A percentile compares a stretch with the other conserved stretches of the same genome.
phyloP scores from a whole-genome alignment of 1,140 invertebrate species.

The Phymastichus coffea region DNA sequence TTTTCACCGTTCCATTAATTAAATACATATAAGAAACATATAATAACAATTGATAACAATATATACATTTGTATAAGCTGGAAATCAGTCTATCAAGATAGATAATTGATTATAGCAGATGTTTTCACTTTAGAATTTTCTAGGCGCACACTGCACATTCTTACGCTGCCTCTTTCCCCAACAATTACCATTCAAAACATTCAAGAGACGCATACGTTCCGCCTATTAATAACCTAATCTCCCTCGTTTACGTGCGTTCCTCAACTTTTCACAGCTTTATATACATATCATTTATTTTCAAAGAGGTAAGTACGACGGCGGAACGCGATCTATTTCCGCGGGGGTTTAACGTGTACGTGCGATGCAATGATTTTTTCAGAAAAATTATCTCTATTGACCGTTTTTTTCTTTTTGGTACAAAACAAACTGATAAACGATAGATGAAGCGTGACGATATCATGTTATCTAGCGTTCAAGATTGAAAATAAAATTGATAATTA shows the following conservation, averaged over 20 bases:
- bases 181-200: no score
- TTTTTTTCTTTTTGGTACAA: conserved; percentile 21
- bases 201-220: no score
- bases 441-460: neutral
- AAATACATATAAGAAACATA: no score
- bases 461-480: conserved; percentile 12
- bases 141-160: no score
- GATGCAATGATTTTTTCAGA: neutral
- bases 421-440: neutral
- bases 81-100: no score
- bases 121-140: no score
- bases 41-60: no score
- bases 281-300: conserved; percentile 8
- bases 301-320: neutral
- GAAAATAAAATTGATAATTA: conserved; percentile 19
- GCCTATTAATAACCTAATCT: no score
- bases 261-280: neutral
- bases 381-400: conserved; percentile 9
- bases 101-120: no score
- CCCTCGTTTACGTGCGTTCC: neutral
- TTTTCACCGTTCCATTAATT: no score
- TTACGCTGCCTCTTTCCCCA: no score
- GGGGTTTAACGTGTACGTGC: neutral
- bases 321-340: neutral
- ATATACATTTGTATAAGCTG: no score